Conservation (phyloP, 2,797 vertebrate species). For the Hemitrygon akajei region DNA sequence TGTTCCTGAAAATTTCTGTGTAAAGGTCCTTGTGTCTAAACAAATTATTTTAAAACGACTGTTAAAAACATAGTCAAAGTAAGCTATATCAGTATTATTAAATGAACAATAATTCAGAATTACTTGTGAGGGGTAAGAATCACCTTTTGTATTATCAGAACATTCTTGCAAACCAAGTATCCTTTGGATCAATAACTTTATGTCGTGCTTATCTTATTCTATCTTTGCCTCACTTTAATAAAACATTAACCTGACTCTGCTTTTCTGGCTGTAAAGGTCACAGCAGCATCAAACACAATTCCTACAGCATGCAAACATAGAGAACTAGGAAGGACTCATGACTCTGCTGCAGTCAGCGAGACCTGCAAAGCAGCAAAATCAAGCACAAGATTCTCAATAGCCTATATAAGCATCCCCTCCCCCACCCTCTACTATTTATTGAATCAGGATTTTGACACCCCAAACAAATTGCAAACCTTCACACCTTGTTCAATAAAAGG, state of each 20-base stretch:
- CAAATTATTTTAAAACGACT: background rate
- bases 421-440: background rate
- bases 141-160: background rate
- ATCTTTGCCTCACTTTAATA: conserved; percentile 24
- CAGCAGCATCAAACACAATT: background rate
- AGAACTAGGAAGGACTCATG: background rate
- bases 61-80: background rate
- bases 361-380: background rate
- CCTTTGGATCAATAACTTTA: background rate
- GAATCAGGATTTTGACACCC: background rate
- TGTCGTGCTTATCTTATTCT: background rate
- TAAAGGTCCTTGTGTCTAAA: background rate
- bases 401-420: background rate
- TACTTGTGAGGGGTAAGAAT: background rate
- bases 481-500: background rate
- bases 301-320: background rate
- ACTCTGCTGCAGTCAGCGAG: background rate
- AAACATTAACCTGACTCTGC: conserved; percentile 26
- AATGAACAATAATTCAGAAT: background rate
- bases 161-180: background rate
- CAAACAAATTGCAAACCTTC: background rate
- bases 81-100: background rate
- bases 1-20: background rate
- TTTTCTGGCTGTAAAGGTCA: conserved; percentile 9
- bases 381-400: background rate